Evolutionary conservation across 2,888 invertebrate genomes (phyloP).

Genomic region (Ametastegia equiseti): DNA sequence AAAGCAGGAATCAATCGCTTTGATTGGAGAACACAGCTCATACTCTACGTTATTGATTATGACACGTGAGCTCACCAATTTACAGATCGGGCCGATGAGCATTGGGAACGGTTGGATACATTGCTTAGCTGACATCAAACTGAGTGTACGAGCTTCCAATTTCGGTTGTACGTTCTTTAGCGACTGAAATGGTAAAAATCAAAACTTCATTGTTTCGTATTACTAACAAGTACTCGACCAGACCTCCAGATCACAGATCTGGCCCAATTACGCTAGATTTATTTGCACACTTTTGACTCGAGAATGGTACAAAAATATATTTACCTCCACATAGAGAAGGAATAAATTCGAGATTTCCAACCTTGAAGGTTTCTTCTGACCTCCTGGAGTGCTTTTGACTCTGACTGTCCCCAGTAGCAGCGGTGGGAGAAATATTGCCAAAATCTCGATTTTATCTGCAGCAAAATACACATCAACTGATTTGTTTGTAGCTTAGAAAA

Average conservation of each 20-base stretch:
- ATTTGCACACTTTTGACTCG: background rate
- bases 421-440: background rate
- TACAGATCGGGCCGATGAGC: background rate
- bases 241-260: too few relatives aligned
- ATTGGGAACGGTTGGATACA: slow-evolving; percentile 5
- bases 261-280: background rate
- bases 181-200: background rate
- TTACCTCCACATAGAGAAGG: background rate
- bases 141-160: background rate
- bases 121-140: background rate
- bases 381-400: background rate
- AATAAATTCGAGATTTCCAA: background rate
- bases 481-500: background rate
- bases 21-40: background rate
- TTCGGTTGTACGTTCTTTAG: background rate
- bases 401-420: slow-evolving; percentile 2
- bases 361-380: slow-evolving; percentile 1
- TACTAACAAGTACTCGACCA: too few relatives aligned
- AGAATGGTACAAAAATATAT: background rate
- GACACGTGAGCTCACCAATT: background rate
- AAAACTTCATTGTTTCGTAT: too few relatives aligned
- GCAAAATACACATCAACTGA: background rate
- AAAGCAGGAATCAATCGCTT: slow-evolving; percentile 16
- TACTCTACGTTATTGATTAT: background rate
- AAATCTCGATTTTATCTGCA: background rate